Evolutionary conservation across 2,113 vertebrate genomes (phyloP), one percentile per base, ranked within the genome.

Genomic region (Thunnus maccoyii): DNA sequence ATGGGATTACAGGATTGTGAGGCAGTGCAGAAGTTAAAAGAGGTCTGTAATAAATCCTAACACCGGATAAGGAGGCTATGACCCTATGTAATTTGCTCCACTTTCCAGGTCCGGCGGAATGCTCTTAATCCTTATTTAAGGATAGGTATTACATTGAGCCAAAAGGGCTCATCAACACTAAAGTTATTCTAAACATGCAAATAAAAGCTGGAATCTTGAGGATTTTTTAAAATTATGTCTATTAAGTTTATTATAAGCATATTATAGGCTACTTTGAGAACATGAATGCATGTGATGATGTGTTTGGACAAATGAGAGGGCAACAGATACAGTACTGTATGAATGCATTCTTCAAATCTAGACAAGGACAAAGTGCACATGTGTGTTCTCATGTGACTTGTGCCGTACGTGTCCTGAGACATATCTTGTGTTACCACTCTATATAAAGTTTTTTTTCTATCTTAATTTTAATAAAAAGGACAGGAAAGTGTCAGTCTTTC

Each of bases 1-100:
- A 82, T 75, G 22, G 69, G 74, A 85, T 89, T 87, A 87, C 36
- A 18, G 65, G 65, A 69, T 64, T 78, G 32, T 57, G 36, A 72
- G 71, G 78, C 41, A 3, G 74, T n/a, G 18, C 36, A 20, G 13
- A 32, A 18, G 48, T 64, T 55, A 51, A 67, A 44, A n/a, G 11
- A 73, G 58, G 67, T 66, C 63, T 76, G 27, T 64, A 82, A 82
- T 71, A 61, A 41, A 80, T 47, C 70, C 66, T 69, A 77, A 68
- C 66, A 64, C 62, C 10, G 44, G 50, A 60, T 71, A 62, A 54
- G 65, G 46, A 72, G 44, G 30, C 48, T 12, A 27, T 2, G 4
- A 11, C 15, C 18, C 17, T 5, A 70, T 17, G 68, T 78, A 41
- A 75, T 56, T 76, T 80, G 55, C 30, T 78, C 60, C 55, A 74